A percentile compares a stretch with the other conserved stretches of the same genome.
Evolutionary conservation across 2,113 vertebrate genomes (phyloP).

Genomic region (human): GRCh38 chr14:54161501-54162000

Average conservation of each 20-base stretch:
- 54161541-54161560: too few relatives aligned
- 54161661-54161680: neutral
- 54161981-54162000: neutral
- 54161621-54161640: neutral
- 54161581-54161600: neutral
- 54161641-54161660: neutral
- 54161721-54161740: neutral
- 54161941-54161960: neutral
- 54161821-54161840: neutral
- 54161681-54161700: neutral
- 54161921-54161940: neutral
- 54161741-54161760: neutral
- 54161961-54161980: neutral
- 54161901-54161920: neutral
- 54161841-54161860: neutral
- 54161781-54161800: neutral
- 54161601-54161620: neutral
- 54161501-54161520: too few relatives aligned
- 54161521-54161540: too few relatives aligned
- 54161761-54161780: neutral
- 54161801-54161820: neutral
- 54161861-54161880: neutral
- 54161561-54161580: too few relatives aligned
- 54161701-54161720: neutral
- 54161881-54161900: neutral